These are phyloP conservation scores for Molossus alvarezi DNA, from an alignment of 2,797 vertebrate species.

Conservation along the genomic window DNA sequence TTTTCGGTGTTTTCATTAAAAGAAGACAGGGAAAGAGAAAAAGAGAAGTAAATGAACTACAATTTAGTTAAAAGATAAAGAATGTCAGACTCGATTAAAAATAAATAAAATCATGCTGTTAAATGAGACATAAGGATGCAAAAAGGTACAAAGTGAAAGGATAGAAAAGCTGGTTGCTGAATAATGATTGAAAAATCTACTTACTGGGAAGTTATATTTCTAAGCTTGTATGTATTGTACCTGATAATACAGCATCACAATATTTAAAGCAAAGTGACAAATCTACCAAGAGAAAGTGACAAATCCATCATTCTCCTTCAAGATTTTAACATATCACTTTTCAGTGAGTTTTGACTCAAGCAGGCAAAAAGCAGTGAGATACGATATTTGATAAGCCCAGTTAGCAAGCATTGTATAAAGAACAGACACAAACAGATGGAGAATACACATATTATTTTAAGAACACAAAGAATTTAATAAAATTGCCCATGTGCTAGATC, in stretches of 20 bases:
- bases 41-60: background rate
- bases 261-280: conserved; percentile 56
- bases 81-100: too few relatives aligned
- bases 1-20: background rate
- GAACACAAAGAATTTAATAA: conserved; percentile 9
- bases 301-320: background rate
- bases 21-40: background rate
- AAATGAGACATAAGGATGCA: background rate
- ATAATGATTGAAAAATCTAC: conserved; percentile 2
- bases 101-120: background rate
- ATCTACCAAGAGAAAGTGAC: background rate
- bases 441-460: background rate
- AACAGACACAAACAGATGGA: background rate
- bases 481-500: background rate
- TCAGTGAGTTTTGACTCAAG: conserved; percentile 31
- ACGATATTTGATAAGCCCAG: background rate
- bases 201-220: background rate
- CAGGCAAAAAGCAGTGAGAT: background rate
- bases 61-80: background rate
- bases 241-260: background rate
- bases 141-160: background rate
- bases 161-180: background rate
- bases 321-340: background rate
- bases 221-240: background rate
- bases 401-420: background rate